Conservation (phyloP, 2,113 vertebrate genomes). For the Lutjanus erythropterus region DNA sequence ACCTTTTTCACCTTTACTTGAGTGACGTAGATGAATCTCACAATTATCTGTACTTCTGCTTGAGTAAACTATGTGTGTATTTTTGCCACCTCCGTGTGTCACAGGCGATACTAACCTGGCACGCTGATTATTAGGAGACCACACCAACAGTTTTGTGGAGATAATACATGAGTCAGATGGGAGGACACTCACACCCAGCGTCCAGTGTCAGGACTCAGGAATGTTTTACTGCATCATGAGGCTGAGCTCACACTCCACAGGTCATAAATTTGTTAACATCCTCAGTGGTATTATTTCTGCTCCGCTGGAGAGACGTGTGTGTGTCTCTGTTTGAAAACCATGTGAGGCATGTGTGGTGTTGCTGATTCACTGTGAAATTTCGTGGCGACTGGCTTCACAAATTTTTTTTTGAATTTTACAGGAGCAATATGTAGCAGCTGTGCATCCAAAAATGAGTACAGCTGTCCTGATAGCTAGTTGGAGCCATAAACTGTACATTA, state of each 20-base stretch:
- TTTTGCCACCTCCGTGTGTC: slow-evolving; percentile 29
- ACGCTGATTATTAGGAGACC: neutral
- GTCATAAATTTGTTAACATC: slow-evolving; percentile 28
- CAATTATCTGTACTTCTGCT: no score
- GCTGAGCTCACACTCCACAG: slow-evolving; percentile 38
- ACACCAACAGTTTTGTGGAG: slow-evolving; percentile 26
- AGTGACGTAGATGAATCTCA: no score
- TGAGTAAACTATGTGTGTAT: no score
- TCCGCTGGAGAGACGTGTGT: slow-evolving; percentile 12
- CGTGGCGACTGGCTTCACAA: no score
- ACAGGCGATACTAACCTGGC: slow-evolving; percentile 6
- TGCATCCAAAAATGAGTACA: no score
- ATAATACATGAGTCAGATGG: slow-evolving; percentile 47
- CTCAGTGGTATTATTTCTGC: slow-evolving; percentile 31
- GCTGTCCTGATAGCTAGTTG: no score
- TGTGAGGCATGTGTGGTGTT: slow-evolving; percentile 39
- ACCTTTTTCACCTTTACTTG: no score
- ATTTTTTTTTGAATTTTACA: no score
- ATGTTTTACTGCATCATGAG: slow-evolving; percentile 56
- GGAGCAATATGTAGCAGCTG: no score
- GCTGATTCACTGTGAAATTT: no score
- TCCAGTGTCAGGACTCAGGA: slow-evolving; percentile 61
- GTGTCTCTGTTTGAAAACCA: slow-evolving; percentile 33
- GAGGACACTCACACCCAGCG: slow-evolving; percentile 54
- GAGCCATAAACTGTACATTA: no score